A percentile compares a stretch with the other conserved stretches of the same genome.
Evolutionary conservation across 2,888 invertebrate species (phyloP).

Genomic region (Drosophila paracracens): DNA sequence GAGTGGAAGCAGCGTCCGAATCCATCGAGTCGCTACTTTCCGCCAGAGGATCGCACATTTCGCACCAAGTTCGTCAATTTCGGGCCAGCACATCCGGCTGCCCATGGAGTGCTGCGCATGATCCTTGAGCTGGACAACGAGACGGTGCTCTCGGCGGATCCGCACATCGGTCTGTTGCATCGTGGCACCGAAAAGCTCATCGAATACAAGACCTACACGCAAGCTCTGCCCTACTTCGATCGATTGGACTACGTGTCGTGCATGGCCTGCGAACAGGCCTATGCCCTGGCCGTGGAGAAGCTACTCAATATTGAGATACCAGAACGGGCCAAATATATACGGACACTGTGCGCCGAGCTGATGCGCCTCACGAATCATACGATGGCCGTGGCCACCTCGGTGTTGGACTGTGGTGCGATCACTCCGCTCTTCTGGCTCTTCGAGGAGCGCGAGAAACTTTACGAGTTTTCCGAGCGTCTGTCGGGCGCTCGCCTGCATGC

Average conservation of each 20-base stretch:
- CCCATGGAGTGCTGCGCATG: constrained; percentile 94
- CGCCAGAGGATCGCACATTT: constrained; percentile 87
- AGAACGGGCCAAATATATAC: constrained; percentile 91
- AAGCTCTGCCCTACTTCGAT: constrained; percentile 94
- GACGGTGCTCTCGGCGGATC: constrained; percentile 91
- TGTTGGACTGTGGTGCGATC: constrained; percentile 93
- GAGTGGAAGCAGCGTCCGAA: constrained; percentile 81
- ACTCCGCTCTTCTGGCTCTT: constrained; percentile 97
- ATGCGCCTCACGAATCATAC: constrained; percentile 93
- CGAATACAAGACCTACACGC: constrained; percentile 94
- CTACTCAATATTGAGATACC: constrained; percentile 92
- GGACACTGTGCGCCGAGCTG: constrained; percentile 91
- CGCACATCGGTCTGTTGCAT: constrained; percentile 94
- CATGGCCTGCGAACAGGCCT: constrained; percentile 92
- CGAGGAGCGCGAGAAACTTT: constrained; percentile 94
- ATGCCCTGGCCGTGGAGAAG: constrained; percentile 92
- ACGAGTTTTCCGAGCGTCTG: constrained; percentile 93
- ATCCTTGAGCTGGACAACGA: constrained; percentile 93
- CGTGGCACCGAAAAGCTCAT: constrained; percentile 96
- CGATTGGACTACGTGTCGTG: constrained; percentile 94
- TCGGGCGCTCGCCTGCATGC: constrained; percentile 94
- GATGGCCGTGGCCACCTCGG: constrained; percentile 90
- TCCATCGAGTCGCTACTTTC: constrained; percentile 79
- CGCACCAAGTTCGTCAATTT: constrained; percentile 91
- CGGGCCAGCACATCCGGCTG: constrained; percentile 96